Evolutionary conservation across 2,113 vertebrate species (phyloP).

Genomic region (Amia ocellicauda): DNA sequence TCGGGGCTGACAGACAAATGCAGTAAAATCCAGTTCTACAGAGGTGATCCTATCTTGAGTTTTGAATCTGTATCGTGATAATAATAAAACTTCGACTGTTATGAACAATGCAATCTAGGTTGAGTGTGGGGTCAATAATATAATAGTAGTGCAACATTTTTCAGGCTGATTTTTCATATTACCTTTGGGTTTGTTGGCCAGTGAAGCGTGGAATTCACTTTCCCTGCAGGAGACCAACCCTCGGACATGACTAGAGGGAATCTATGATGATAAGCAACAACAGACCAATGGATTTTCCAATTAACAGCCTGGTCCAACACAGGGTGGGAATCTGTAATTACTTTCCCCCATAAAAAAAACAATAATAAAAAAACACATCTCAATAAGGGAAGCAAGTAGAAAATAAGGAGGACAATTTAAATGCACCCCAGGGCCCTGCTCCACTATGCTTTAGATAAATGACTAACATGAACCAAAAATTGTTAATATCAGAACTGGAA

Average conservation of each 20-base stretch:
- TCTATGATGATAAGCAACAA: conserved; percentile 6
- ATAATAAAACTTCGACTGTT: not conserved
- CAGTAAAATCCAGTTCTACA: too few relatives aligned
- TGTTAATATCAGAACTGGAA: too few relatives aligned
- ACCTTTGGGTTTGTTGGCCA: not conserved
- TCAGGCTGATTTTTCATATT: not conserved
- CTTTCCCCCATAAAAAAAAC: conserved; percentile 16
- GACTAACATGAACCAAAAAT: conserved; percentile 8
- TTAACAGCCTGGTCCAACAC: not conserved
- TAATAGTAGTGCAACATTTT: not conserved
- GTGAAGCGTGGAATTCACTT: conserved; percentile 6
- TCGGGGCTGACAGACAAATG: too few relatives aligned
- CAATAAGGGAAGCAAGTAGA: not conserved
- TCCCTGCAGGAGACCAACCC: not conserved
- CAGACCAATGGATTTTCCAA: not conserved
- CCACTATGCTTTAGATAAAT: not conserved
- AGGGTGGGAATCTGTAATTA: conserved; percentile 2
- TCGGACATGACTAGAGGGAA: not conserved
- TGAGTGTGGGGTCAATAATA: not conserved
- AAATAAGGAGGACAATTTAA: conserved; percentile 10
- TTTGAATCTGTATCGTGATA: not conserved
- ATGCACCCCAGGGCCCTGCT: not conserved
- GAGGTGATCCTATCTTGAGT: too few relatives aligned
- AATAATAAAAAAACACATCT: conserved; percentile 10
- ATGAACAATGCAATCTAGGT: not conserved